Conservation (phyloP, 2,797 vertebrate species). For the Hylomyscus alleni region DNA sequence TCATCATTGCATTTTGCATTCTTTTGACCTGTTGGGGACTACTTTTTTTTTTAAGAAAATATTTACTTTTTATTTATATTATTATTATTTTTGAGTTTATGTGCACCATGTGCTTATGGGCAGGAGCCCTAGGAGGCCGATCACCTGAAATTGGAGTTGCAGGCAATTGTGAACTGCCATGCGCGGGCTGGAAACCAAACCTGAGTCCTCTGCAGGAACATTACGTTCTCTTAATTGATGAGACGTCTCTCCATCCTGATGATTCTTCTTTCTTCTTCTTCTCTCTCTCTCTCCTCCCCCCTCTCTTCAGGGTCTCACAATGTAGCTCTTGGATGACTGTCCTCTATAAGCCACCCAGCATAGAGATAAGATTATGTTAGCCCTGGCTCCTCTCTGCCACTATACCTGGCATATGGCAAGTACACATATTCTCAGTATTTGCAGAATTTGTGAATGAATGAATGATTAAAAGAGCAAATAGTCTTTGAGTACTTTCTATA, state of each 20-base stretch:
- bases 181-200: background rate
- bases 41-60: no score
- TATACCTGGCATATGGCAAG: background rate
- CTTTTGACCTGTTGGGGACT: constrained; percentile 14
- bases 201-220: background rate
- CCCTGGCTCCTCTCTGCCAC: constrained; percentile 29
- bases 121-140: no score
- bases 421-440: constrained; percentile 7
- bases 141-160: background rate
- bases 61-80: background rate
- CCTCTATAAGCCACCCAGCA: constrained; percentile 29
- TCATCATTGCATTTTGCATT: background rate
- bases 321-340: constrained; percentile 16
- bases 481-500: constrained; percentile 15
- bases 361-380: background rate
- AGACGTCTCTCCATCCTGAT: background rate
- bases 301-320: background rate
- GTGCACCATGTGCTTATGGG: background rate
- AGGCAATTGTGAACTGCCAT: background rate
- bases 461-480: constrained; percentile 40
- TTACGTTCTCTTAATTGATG: background rate
- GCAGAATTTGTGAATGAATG: background rate
- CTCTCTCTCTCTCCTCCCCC: background rate
- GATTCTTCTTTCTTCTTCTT: background rate
- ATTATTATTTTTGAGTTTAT: background rate